Evolutionary conservation across 2,113 vertebrate species (phyloP), one percentile per base, ranked within the genome.

Genomic region (Cyanoliseus patagonus): DNA sequence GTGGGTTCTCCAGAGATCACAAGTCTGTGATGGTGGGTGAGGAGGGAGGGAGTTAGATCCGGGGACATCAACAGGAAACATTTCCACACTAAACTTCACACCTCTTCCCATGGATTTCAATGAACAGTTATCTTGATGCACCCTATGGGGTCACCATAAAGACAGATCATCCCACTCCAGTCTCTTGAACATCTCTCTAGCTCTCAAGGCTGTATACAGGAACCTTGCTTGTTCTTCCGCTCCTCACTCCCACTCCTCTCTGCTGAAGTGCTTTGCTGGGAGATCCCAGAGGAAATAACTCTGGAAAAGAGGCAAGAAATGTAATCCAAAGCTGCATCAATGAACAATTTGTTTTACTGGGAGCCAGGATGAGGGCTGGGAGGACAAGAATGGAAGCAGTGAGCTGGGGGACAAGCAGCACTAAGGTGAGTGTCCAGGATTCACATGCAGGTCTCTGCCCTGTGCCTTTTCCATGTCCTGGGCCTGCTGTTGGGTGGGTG

Each of bases 221-320:
- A 57, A 41, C 51, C 25, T 84, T 64, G 70, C 49, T 37, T 61
- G 76, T 47, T 91, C 57, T 51, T 67, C 72, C 66, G 61, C 68
- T 68, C 76, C 28, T 81, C 79, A 31, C 62, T 88, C 59, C 57
- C 75, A 62, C 61, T 80, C 17, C 24, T 64, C 49, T 46, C 52
- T 84, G 51, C 70, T 57, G 53, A 53, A 76, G 91, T 72, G 52
- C 62, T 90, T 84, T 83, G 75, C 79, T 80, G 53, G 23, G 78
- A 52, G 92, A 37, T 78, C 63, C 55, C 81, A 37, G 17, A 84
- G 72, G 68, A 92, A 97, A 96, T 89, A 94, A 88, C 75, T 75
- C 46, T 68, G 24, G 73, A 93, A 93, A 87, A 94, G 76, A 95
- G 57, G 46, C 47, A 75, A 75, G 59, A 94, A 93, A 92, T 92